A percentile compares a stretch with the other conserved stretches of the same genome.
Evolutionary conservation across 2,797 vertebrate genomes (phyloP).

Genomic region (Aulostomus chinensis): DNA sequence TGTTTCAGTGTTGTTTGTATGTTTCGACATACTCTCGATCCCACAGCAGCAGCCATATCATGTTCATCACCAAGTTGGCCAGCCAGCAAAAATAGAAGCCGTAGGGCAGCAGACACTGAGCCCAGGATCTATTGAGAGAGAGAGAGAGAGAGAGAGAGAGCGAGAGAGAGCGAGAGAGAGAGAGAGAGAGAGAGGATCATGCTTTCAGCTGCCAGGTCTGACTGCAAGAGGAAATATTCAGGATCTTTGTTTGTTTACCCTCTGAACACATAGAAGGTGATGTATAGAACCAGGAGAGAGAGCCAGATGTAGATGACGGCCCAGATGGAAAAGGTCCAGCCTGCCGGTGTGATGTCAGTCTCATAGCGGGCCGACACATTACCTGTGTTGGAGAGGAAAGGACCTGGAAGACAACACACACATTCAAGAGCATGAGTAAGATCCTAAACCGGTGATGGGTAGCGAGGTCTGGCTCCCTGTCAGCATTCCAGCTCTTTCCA

Average conservation of each 20-base stretch:
- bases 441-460: background rate
- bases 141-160: conserved; percentile 8
- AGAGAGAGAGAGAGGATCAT: too few species aligned
- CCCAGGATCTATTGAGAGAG: conserved; percentile 59
- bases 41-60: conserved; percentile 80
- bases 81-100: conserved; percentile 79
- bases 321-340: conserved; percentile 84
- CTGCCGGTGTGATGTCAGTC: conserved; percentile 77
- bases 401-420: conserved; percentile 45
- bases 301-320: conserved; percentile 80
- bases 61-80: conserved; percentile 74
- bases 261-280: conserved; percentile 67
- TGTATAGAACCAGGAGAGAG: conserved; percentile 74
- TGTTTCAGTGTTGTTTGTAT: too few species aligned
- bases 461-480: background rate
- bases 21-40: conserved; percentile 75
- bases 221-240: background rate
- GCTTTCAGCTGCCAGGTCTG: too few species aligned
- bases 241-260: conserved; percentile 49
- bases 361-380: conserved; percentile 70
- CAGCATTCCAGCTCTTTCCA: too few species aligned
- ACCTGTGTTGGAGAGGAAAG: conserved; percentile 61
- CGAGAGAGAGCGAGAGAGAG: background rate
- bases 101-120: conserved; percentile 71
- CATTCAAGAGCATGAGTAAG: background rate